These are phyloP conservation scores for Protophormia terraenovae DNA, from an alignment of 2,888 invertebrate species.

Conservation along the genomic window DNA sequence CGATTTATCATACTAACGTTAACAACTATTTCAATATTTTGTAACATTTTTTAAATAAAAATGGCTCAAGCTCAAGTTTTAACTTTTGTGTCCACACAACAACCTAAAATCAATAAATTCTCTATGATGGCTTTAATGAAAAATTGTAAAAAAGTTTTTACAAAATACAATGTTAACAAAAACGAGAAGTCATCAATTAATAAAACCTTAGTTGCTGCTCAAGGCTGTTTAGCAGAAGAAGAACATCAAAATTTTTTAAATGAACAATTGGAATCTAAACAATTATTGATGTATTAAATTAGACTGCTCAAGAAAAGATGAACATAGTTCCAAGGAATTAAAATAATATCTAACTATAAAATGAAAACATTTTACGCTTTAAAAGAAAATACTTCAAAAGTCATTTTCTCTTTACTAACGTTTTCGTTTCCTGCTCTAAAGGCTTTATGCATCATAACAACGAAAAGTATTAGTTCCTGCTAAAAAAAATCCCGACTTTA, in stretches of 20 bases:
- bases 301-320: not conserved
- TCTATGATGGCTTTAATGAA: slow-evolving; percentile 66
- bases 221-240: slow-evolving; percentile 69
- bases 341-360: not conserved
- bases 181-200: not conserved
- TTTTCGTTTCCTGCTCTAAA: not conserved
- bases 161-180: slow-evolving; percentile 65
- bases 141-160: slow-evolving; percentile 71
- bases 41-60: not conserved
- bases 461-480: slow-evolving; percentile 12
- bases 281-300: not conserved
- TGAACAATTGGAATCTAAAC: slow-evolving; percentile 70
- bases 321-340: slow-evolving; percentile 8
- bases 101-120: slow-evolving; percentile 10
- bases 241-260: slow-evolving; percentile 74
- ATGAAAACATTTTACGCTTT: slow-evolving; percentile 42
- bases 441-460: not conserved
- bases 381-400: slow-evolving; percentile 23
- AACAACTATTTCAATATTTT: slow-evolving; percentile 59
- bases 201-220: not conserved
- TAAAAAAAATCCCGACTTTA: slow-evolving; percentile 19
- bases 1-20: not conserved
- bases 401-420: not conserved
- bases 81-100: not conserved
- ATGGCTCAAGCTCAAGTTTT: slow-evolving; percentile 42